Conservation (phyloP, 2,797 vertebrate species). For the Notamacropus eugenii region DNA sequence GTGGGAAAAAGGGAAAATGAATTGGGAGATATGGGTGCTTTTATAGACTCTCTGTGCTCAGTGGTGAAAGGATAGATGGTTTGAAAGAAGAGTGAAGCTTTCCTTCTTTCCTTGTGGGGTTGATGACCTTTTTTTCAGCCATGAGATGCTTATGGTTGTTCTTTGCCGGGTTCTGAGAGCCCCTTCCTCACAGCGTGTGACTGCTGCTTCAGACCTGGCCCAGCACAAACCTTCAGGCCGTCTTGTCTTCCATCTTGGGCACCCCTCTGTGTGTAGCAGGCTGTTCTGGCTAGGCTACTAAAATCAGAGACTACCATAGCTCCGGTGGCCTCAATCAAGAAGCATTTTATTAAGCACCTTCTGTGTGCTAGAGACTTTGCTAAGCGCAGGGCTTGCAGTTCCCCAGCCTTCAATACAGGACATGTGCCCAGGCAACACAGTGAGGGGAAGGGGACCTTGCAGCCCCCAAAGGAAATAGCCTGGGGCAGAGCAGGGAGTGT, state of each 20-base stretch:
- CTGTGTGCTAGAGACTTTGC: no score
- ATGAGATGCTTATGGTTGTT: not conserved
- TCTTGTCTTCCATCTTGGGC: not conserved
- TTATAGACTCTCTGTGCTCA: not conserved
- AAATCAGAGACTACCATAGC: not conserved
- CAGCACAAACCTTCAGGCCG: not conserved
- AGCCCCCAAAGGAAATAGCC: no score
- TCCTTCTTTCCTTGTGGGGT: not conserved
- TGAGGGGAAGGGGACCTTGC: no score
- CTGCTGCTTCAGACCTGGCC: not conserved
- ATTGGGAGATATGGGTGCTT: no score
- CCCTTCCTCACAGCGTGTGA: not conserved
- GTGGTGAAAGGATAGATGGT: not conserved
- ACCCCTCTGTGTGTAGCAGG: not conserved
- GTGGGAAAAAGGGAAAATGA: no score
- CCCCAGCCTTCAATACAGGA: no score
- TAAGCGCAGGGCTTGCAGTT: no score
- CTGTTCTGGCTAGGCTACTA: not conserved
- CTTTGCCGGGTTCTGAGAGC: conserved; percentile 47
- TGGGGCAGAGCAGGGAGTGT: no score
- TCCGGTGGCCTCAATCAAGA: no score
- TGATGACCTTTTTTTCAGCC: not conserved
- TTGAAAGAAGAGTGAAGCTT: not conserved
- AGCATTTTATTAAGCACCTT: no score
- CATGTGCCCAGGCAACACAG: no score